Conservation (phyloP, 2,113 vertebrate genomes). For the Pedetes capensis region DNA sequence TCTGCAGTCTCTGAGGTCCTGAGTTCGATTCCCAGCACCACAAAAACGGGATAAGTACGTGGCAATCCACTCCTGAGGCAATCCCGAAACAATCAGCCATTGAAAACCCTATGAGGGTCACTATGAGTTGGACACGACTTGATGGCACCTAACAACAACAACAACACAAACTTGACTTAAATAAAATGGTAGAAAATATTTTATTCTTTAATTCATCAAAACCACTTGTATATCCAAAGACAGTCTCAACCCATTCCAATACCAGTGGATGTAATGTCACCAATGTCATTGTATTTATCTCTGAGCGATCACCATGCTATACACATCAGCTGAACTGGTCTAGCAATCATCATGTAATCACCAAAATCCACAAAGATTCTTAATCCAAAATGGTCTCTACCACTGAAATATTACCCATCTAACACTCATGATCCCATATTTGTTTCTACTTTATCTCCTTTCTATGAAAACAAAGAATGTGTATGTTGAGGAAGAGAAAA, state of each 20-base stretch:
- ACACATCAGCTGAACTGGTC: neutral
- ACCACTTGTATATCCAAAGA: neutral
- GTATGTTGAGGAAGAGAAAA: conserved; percentile 60
- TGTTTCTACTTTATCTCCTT: neutral
- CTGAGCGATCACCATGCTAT: neutral
- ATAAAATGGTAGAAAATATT: neutral
- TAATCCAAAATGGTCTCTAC: neutral
- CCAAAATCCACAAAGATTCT: neutral
- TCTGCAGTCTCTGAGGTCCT: no score
- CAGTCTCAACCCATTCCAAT: neutral
- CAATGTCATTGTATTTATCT: neutral
- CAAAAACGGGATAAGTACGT: no score
- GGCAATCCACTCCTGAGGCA: no score
- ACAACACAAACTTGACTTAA: neutral
- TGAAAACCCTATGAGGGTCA: no score
- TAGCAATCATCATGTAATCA: neutral
- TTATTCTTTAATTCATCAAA: neutral
- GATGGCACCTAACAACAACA: no score
- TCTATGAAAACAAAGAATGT: neutral
- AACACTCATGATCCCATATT: neutral
- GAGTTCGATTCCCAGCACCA: no score
- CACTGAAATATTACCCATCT: neutral
- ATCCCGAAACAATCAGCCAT: no score
- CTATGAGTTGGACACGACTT: no score
- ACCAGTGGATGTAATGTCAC: neutral